Evolutionary conservation across 2,888 invertebrate species (phyloP).

Genomic region (Stenodema calcarata): DNA sequence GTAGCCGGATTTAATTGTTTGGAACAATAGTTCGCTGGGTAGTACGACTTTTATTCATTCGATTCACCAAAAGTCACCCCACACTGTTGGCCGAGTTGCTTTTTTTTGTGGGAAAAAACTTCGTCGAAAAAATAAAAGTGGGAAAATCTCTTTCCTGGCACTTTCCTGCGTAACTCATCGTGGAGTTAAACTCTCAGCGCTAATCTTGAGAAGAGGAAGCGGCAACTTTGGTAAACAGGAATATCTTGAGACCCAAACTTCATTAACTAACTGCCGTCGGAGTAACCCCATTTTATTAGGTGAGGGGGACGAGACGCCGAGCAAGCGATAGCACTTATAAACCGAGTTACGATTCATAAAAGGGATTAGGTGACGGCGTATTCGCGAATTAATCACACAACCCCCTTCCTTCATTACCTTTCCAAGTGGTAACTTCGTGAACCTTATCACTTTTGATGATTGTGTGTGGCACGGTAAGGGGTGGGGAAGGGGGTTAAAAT

Average conservation of each 20-base stretch:
- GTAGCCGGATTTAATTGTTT: slow-evolving; percentile 18
- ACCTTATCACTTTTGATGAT: neutral
- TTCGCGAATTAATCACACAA: slow-evolving; percentile 14
- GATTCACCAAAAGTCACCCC: neutral
- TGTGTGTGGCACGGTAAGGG: neutral
- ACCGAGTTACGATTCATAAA: slow-evolving; percentile 24
- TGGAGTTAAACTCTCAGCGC: neutral
- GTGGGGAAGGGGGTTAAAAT: neutral
- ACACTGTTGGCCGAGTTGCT: neutral
- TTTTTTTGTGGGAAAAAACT: neutral
- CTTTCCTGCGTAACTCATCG: neutral
- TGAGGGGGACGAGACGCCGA: neutral
- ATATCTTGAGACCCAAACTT: slow-evolving; percentile 13
- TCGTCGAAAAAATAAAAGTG: neutral
- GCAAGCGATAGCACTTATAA: slow-evolving; percentile 21
- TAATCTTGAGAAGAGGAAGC: slow-evolving; percentile 1
- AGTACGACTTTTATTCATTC: neutral
- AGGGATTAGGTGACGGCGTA: slow-evolving; percentile 1
- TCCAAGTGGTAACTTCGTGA: neutral
- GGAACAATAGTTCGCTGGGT: slow-evolving; percentile 18
- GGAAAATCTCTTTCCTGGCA: neutral
- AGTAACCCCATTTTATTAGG: neutral
- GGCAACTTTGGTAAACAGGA: slow-evolving; percentile 15
- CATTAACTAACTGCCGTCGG: slow-evolving; percentile 8
- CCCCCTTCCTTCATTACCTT: neutral